These are phyloP conservation scores for Cerastis rubricosa DNA, from an alignment of 2,888 invertebrate genomes.

Conservation along the genomic window DNA sequence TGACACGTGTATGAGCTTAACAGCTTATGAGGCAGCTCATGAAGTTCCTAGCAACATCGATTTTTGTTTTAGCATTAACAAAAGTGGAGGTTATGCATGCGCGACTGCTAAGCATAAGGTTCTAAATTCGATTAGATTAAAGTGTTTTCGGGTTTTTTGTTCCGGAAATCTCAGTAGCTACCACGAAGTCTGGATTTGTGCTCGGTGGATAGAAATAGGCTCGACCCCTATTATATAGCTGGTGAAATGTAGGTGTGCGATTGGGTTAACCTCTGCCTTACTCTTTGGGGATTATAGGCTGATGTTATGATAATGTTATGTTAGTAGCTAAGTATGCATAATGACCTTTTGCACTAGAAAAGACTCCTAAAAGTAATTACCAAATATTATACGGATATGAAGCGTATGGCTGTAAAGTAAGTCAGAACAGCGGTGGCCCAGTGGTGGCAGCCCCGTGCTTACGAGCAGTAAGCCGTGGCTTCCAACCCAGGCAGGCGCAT, in stretches of 20 bases:
- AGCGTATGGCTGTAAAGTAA: too few species aligned
- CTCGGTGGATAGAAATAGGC: neutral
- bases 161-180: neutral
- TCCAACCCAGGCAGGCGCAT: too few species aligned
- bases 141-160: neutral
- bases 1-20: neutral
- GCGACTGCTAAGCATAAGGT: neutral
- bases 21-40: neutral
- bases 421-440: too few species aligned
- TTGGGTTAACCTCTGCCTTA: neutral
- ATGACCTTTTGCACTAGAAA: neutral
- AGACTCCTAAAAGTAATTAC: neutral
- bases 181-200: neutral
- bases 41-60: neutral
- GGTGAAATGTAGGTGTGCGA: neutral
- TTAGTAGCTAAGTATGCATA: neutral
- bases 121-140: neutral
- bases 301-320: neutral
- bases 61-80: neutral
- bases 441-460: too few species aligned
- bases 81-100: neutral
- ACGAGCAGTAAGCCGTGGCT: too few species aligned
- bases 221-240: neutral
- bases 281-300: neutral
- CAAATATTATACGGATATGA: neutral